Conservation (phyloP, 2,888 invertebrate species). For the Villa cingulata region DNA sequence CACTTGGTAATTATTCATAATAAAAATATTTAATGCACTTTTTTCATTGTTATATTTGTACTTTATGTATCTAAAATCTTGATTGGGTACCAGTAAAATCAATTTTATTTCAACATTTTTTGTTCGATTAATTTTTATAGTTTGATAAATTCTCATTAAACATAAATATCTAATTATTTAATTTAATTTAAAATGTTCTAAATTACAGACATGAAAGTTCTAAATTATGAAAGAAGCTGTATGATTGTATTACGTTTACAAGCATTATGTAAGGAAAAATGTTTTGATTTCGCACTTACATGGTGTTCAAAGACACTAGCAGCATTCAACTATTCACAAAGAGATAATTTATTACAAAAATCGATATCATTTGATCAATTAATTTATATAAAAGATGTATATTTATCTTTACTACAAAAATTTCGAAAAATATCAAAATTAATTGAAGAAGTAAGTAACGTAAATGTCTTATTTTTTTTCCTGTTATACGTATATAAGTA, state of each 20-base stretch:
- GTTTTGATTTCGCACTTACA: constrained; percentile 47
- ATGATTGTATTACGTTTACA: constrained; percentile 44
- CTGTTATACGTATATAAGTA: no score
- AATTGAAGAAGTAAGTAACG: constrained; percentile 37
- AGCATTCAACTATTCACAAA: constrained; percentile 23
- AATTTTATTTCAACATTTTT: no score
- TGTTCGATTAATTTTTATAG: no score
- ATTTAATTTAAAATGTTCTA: no score
- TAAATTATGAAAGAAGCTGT: constrained; percentile 43
- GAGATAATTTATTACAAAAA: constrained; percentile 16
- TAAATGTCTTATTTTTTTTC: no score
- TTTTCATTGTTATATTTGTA: no score
- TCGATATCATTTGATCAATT: constrained; percentile 38
- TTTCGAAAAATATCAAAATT: constrained; percentile 34
- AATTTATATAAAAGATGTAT: constrained; percentile 45
- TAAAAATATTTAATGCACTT: no score
- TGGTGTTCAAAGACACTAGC: constrained; percentile 40
- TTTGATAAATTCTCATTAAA: no score
- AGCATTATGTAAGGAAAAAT: constrained; percentile 45
- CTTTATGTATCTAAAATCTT: no score
- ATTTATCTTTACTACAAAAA: constrained; percentile 44
- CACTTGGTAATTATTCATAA: neutral
- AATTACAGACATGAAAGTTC: constrained; percentile 39
- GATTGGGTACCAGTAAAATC: no score
- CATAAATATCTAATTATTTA: no score